Percentiles rank a stretch among this genome's conserved stretches.
Evolutionary conservation across 2,888 invertebrate species (phyloP).

Genomic region (Amphipoea oculea): DNA sequence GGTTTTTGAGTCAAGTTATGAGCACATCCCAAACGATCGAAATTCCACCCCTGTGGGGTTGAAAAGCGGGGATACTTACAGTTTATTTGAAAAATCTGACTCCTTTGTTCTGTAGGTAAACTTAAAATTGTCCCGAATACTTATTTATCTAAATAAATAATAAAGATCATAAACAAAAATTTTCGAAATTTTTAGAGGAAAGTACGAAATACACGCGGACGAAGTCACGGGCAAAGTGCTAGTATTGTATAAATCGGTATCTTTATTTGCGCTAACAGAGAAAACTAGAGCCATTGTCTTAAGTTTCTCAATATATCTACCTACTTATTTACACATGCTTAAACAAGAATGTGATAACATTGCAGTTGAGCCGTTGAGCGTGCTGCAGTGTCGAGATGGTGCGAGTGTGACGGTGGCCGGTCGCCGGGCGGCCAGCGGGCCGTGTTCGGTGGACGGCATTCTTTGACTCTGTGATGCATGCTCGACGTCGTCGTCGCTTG

Average conservation of each 20-base stretch:
- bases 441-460: constrained; percentile 25
- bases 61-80: too few species aligned
- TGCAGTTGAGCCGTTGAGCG: neutral
- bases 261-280: neutral
- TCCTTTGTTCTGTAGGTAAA: too few species aligned
- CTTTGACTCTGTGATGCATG: constrained; percentile 34
- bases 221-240: too few species aligned
- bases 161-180: too few species aligned
- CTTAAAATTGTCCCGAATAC: too few species aligned
- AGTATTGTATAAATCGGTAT: neutral
- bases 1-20: too few species aligned
- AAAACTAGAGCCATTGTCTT: constrained; percentile 1
- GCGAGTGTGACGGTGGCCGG: neutral
- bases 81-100: too few species aligned
- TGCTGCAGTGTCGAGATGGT: constrained; percentile 2
- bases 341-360: constrained; percentile 8
- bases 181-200: too few species aligned
- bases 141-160: too few species aligned
- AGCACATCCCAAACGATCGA: too few species aligned
- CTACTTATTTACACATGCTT: neutral
- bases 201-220: too few species aligned
- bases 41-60: too few species aligned
- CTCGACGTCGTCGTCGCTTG: constrained; percentile 35
- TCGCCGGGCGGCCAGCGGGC: neutral
- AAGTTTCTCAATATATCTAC: constrained; percentile 4